Evolutionary conservation across 2,888 invertebrate species (phyloP), one percentile per base, ranked within the genome.

Genomic region (Automeris io): DNA sequence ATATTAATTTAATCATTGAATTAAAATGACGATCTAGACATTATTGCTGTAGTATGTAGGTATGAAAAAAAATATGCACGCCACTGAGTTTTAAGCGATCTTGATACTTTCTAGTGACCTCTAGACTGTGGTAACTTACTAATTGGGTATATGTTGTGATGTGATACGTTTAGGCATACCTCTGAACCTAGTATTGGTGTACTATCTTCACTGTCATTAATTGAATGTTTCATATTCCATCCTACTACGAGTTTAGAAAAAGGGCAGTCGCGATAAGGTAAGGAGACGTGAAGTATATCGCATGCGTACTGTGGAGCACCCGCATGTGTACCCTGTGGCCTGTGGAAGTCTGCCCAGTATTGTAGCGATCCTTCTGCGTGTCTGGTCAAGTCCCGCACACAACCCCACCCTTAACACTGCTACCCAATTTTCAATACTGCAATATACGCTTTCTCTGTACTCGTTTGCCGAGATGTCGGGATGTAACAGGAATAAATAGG

Each of bases 251-350:
- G 78, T 70, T 82, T 91, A 94, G 94, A 94, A 94, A 91, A 94
- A 93, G 87, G 94, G 94, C 88, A 93, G 93, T 88, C 90, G 93
- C 78, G 94, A 94, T 78, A 93, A 93, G 93, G 94, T 93, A 91
- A 91, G 92, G 78, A 74, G 67, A 68, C 66, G 72, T 74, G 63
- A 65, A 55, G 58, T 73, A 65, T 75, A 74, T 61, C 69, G 85
- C 85, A 86, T 85, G 85, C 51, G 65, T 68, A 68, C 70, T 64
- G 70, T 74, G 76, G 71, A 67, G 74, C 73, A 76, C 82, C 76
- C 78, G 85, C 83, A 82, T 82, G 29, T 8, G 80, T 47, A 70
- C 75, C 76, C 58, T 57, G 67, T 72, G 71, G 70, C 76, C 58
- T 57, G 67, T 72, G 71, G 70, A 61, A 56, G 68, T 66, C 61